phyloP scores from a whole-genome alignment of 2,113 vertebrate species.

The Poecilia latipinna region DNA sequence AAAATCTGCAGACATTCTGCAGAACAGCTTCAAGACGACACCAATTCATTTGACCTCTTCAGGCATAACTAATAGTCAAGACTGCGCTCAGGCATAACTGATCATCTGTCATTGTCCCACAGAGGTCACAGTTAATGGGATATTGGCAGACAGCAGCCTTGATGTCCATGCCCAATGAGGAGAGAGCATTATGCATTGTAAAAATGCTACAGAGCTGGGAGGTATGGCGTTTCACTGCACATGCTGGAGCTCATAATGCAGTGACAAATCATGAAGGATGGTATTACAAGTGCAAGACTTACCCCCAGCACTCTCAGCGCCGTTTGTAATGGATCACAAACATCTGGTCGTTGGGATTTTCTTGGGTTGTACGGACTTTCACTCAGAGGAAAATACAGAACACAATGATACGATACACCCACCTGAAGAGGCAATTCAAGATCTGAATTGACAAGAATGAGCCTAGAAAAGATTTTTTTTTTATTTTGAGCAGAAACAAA shows the following conservation, averaged over 20 bases:
- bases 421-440: background rate
- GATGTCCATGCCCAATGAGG: slow-evolving; percentile 30
- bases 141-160: slow-evolving; percentile 46
- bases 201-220: slow-evolving; percentile 20
- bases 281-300: slow-evolving; percentile 26
- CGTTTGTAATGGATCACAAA: background rate
- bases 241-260: slow-evolving; percentile 11
- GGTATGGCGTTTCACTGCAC: background rate
- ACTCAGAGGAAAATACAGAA: background rate
- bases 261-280: slow-evolving; percentile 18
- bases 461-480: too few relatives aligned
- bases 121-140: slow-evolving; percentile 59
- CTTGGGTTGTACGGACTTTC: background rate
- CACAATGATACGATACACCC: background rate
- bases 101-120: slow-evolving; percentile 54
- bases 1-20: background rate
- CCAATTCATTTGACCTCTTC: slow-evolving; percentile 10
- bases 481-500: too few relatives aligned
- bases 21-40: slow-evolving; percentile 1
- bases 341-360: background rate
- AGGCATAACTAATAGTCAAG: slow-evolving; percentile 21
- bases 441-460: background rate
- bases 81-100: slow-evolving; percentile 25
- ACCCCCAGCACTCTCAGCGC: background rate
- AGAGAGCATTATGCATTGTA: slow-evolving; percentile 20